Percentiles rank a stretch among this genome's conserved stretches.
phyloP scores from a whole-genome alignment of 2,888 invertebrate species.

The Lycaena phlaeas region DNA sequence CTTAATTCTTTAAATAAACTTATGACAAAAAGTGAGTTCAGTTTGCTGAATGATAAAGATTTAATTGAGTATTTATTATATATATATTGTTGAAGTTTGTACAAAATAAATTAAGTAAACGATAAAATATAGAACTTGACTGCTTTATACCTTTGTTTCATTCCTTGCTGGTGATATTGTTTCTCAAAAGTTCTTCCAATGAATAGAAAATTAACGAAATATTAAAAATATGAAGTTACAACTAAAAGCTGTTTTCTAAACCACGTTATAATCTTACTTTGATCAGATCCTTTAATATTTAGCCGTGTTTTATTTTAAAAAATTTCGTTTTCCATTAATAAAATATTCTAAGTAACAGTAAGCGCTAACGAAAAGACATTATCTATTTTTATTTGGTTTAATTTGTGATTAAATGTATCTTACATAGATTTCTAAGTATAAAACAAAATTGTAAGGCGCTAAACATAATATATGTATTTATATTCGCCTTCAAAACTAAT shows the following conservation, averaged over 20 bases:
- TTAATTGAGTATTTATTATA: conserved; percentile 74
- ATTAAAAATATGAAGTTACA: too few relatives aligned
- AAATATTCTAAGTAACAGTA: not conserved
- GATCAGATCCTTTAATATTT: too few relatives aligned
- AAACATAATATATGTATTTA: not conserved
- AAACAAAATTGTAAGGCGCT: conserved; percentile 1
- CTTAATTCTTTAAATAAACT: conserved; percentile 65
- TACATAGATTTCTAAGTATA: conserved; percentile 10
- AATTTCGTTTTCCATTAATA: not conserved
- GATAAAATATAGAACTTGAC: conserved; percentile 75
- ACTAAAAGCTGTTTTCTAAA: too few relatives aligned
- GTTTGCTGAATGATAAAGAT: conserved; percentile 73
- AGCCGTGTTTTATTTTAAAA: too few relatives aligned
- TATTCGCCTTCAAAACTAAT: not conserved
- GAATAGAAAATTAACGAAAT: too few relatives aligned
- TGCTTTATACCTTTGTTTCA: conserved; percentile 60
- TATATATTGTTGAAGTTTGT: conserved; percentile 76
- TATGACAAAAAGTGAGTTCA: conserved; percentile 73
- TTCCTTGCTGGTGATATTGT: conserved; percentile 28
- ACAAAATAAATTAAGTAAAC: conserved; percentile 76
- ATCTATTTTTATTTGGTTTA: conserved; percentile 67
- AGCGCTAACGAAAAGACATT: conserved; percentile 40
- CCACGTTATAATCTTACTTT: too few relatives aligned
- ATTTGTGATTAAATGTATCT: conserved; percentile 39
- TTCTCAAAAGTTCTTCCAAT: too few relatives aligned